Percentiles rank a stretch among this genome's conserved stretches.
Conservation (phyloP, 2,113 vertebrate genomes). For the Catharus minimus region DNA sequence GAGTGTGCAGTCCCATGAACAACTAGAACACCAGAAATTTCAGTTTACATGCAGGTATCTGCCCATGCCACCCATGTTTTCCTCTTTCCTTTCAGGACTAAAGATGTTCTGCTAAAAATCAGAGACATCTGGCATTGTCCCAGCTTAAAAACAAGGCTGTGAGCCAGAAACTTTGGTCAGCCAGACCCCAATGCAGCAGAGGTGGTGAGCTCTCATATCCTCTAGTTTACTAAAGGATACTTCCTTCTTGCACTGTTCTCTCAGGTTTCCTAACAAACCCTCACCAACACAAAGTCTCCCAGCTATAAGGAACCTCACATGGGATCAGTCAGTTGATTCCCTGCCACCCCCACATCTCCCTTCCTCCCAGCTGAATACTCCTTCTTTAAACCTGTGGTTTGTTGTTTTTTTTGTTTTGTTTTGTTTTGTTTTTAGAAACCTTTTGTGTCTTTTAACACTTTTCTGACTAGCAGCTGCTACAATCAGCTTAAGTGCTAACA, state of each 20-base stretch:
- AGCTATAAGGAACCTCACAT: not conserved
- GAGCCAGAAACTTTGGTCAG: not conserved
- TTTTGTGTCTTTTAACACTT: not conserved
- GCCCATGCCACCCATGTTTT: not conserved
- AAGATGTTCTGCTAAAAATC: not conserved
- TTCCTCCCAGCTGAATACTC: not conserved
- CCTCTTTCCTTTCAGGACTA: not conserved
- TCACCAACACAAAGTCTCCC: fast-evolving
- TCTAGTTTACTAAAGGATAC: not conserved
- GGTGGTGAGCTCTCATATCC: not conserved
- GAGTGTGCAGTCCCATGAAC: not conserved
- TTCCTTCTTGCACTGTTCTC: not conserved
- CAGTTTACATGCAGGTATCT: not conserved
- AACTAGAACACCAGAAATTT: not conserved
- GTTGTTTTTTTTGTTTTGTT: too few species aligned
- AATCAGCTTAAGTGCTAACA: too few species aligned
- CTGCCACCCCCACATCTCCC: not conserved
- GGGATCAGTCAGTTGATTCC: not conserved
- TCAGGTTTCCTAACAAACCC: not conserved
- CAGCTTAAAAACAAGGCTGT: not conserved
- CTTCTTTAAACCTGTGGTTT: not conserved
- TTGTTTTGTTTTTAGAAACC: not conserved
- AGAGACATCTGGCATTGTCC: not conserved
- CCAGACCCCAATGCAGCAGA: not conserved
- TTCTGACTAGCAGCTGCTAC: not conserved